Percentiles rank a stretch among this genome's conserved stretches.
Evolutionary conservation across 1,140 invertebrate species (phyloP).

Genomic region (Polypedilum pembai): DNA sequence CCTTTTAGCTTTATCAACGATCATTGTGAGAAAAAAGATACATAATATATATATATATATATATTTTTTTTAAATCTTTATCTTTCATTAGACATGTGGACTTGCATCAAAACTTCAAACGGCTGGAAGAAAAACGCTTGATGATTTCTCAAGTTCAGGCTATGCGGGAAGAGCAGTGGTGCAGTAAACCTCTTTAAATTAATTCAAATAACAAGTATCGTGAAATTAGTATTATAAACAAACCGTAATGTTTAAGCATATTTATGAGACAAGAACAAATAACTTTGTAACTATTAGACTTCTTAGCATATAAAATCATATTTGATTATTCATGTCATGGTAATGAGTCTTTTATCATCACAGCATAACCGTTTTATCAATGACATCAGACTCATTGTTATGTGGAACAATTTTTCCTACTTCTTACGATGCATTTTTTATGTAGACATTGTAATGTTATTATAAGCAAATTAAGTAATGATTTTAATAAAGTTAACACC

Average conservation of each 20-base stretch:
- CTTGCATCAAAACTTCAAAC: constrained; percentile 33
- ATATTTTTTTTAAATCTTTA: constrained; percentile 9
- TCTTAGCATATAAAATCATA: not conserved
- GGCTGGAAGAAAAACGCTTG: constrained; percentile 33
- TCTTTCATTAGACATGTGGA: constrained; percentile 33
- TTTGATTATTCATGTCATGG: constrained; percentile 7
- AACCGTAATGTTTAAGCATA: too few species aligned
- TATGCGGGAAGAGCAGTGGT: constrained; percentile 36
- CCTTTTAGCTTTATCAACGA: constrained; percentile 33
- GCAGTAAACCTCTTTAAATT: constrained; percentile 32
- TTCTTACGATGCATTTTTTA: not conserved
- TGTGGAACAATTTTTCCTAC: not conserved
- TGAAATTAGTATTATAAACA: too few species aligned
- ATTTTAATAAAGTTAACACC: too few species aligned
- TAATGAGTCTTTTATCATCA: constrained; percentile 5
- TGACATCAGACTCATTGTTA: constrained; percentile 11
- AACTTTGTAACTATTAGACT: not conserved
- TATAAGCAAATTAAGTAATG: too few species aligned
- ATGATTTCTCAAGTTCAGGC: constrained; percentile 33
- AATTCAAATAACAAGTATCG: too few species aligned
- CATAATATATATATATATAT: not conserved
- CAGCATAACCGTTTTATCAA: constrained; percentile 5
- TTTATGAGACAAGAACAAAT: too few species aligned
- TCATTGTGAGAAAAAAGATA: constrained; percentile 33
- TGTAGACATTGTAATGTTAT: not conserved